These are phyloP conservation scores for Lagorchestes hirsutus DNA, from an alignment of 2,797 vertebrate genomes.

Conservation along the genomic window DNA sequence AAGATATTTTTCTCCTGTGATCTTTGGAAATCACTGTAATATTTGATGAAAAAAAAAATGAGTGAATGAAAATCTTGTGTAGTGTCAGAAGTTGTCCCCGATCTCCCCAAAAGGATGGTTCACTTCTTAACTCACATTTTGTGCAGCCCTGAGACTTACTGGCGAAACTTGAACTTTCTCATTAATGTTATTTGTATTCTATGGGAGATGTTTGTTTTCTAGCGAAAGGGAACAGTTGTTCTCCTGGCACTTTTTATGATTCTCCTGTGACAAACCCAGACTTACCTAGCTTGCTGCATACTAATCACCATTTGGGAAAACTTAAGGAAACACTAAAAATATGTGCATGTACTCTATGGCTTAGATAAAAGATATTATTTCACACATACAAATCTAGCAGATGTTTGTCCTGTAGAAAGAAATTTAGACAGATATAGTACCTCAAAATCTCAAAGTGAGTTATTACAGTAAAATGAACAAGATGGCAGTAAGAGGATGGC, in stretches of 20 bases:
- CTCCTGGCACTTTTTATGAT: not conserved
- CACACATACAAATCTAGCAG: not conserved
- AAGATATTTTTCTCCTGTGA: not conserved
- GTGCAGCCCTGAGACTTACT: not conserved
- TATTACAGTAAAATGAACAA: not conserved
- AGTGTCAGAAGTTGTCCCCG: slow-evolving; percentile 37
- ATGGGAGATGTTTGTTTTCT: not conserved
- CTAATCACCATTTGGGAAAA: not conserved
- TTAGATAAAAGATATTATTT: not conserved
- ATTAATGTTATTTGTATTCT: rapidly evolving
- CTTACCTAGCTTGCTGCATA: not conserved
- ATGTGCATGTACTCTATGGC: not conserved
- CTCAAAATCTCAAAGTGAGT: not conserved
- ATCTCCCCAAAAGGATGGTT: slow-evolving; percentile 31
- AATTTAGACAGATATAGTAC: not conserved
- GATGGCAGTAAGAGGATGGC: not conserved
- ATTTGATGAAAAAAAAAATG: slow-evolving; percentile 48
- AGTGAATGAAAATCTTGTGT: not conserved
- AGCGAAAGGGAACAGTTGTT: not conserved
- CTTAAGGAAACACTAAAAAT: not conserved
- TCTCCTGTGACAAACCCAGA: not conserved
- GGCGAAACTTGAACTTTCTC: not conserved
- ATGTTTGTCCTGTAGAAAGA: not conserved
- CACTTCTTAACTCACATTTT: slow-evolving; percentile 14
- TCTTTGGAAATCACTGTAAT: slow-evolving; percentile 56